These are phyloP conservation scores for Mimas tiliae DNA, from an alignment of 2,888 invertebrate species.

Conservation along the genomic window DNA sequence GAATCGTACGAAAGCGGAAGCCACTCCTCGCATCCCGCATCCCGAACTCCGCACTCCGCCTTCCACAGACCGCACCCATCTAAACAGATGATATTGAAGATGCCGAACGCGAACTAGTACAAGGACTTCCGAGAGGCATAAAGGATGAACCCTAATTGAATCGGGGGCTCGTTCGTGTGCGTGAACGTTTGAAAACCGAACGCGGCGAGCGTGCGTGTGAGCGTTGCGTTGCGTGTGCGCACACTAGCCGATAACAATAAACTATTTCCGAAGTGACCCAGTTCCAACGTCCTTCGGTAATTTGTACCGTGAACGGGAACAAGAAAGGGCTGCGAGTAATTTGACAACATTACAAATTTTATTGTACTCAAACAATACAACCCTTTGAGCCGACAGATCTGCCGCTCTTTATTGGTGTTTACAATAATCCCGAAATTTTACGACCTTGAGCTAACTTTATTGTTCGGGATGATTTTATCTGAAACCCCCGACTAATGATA, in stretches of 20 bases:
- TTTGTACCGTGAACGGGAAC: slow-evolving; percentile 82
- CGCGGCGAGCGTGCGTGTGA: slow-evolving; percentile 64
- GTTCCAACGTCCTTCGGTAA: slow-evolving; percentile 83
- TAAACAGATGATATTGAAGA: slow-evolving; percentile 57
- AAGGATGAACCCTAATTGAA: slow-evolving; percentile 77
- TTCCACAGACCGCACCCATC: slow-evolving; percentile 42
- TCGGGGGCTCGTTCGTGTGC: slow-evolving; percentile 61
- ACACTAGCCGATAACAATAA: slow-evolving; percentile 83
- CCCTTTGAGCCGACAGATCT: slow-evolving; percentile 58
- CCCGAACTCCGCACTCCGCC: slow-evolving; percentile 36
- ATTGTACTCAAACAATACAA: slow-evolving; percentile 60
- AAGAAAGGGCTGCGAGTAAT: slow-evolving; percentile 80
- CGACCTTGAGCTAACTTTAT: slow-evolving; percentile 28
- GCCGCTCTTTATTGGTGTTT: slow-evolving; percentile 53
- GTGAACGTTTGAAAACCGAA: slow-evolving; percentile 74
- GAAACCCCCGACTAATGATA: slow-evolving; percentile 36
- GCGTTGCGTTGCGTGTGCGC: slow-evolving; percentile 80
- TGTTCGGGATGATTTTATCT: slow-evolving; percentile 18
- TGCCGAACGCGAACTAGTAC: slow-evolving; percentile 70
- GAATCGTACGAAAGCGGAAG: slow-evolving; percentile 75
- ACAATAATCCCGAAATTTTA: slow-evolving; percentile 25
- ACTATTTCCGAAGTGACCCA: slow-evolving; percentile 85
- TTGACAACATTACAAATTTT: slow-evolving; percentile 68
- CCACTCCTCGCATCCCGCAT: slow-evolving; percentile 48
- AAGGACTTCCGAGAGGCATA: slow-evolving; percentile 62